Evolutionary conservation across 2,888 invertebrate genomes (phyloP), one percentile per base, ranked within the genome.

Genomic region (Euzetes globulus): DNA sequence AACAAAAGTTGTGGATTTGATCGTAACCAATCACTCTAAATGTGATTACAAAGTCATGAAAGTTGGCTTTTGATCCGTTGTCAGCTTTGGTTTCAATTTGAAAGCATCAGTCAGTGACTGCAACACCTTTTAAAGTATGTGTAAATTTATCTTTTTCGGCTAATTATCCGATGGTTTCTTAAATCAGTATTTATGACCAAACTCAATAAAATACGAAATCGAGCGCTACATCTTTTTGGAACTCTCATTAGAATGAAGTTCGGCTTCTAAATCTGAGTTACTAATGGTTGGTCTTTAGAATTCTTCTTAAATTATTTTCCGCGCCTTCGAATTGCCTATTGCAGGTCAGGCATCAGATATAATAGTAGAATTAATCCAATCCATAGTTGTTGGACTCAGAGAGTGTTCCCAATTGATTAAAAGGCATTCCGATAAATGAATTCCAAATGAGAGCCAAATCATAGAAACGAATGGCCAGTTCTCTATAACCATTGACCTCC

Each of bases 391-490:
- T 88, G 72, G 88, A 89, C 79, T 90, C 88, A 76, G 89, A 89
- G 72, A 97, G 83, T 22, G 94, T 95, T 0, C 94, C 96, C 79
- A 97, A 85, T 84, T 96, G 96, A 84, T 97, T 96, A 81, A 92
- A 91, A 1, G 96, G 93, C 90, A 76, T 79, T 81, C 84, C 84
- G 75, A 81, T 80, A 55, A 81, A 80, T 47, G 83, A 83, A 73
- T 80, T 80, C 3, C 83, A 78, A 71, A 81, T 79, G 47, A 83
- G 79, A 17, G 84, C 84, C 78, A 83, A 82, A 71, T 83, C 87
- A 83, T 96, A 96, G 82, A 92, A 95, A 75, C 92, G 87, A 75
- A 89, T 88, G 41, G 94, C 88, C 79, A 89, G 85, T 75, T 87
- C 86, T 45, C 87, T 85, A 81, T 89, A 88, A 84, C 87, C 87